A percentile compares a stretch with the other conserved stretches of the same genome.
These are phyloP conservation scores for Eurois occulta DNA, from an alignment of 2,888 invertebrate species.

Conservation along the genomic window DNA sequence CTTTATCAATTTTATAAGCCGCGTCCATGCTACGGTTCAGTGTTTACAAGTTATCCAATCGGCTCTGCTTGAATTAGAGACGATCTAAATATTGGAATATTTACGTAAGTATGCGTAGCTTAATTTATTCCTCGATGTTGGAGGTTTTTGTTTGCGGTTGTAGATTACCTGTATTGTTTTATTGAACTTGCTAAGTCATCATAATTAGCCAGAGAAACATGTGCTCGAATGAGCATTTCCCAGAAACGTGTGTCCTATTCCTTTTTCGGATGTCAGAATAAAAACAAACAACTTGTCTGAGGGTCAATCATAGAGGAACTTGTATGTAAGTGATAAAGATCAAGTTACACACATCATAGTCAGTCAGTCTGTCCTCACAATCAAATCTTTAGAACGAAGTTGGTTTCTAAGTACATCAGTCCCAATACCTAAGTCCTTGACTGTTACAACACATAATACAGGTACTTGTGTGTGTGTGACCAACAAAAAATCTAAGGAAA, in stretches of 20 bases:
- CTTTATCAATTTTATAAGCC: conserved; percentile 51
- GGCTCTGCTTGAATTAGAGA: not conserved
- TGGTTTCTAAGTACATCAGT: not conserved
- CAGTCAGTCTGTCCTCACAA: conserved; percentile 6
- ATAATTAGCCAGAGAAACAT: not conserved
- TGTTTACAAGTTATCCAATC: conserved; percentile 49
- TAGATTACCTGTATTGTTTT: not conserved
- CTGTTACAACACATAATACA: not conserved
- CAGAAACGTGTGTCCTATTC: not conserved
- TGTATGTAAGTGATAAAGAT: not conserved
- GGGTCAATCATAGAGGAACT: not conserved
- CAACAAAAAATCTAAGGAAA: conserved; percentile 30
- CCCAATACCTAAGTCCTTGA: conserved; percentile 27
- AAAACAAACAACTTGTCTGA: conserved; percentile 8
- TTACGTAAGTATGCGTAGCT: conserved; percentile 41
- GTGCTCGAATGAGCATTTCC: conserved; percentile 27
- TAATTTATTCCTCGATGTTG: not conserved
- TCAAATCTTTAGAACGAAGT: conserved; percentile 4
- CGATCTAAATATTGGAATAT: conserved; percentile 5
- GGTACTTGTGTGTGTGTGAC: not conserved
- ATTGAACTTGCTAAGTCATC: not conserved
- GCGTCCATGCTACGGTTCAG: conserved; percentile 33
- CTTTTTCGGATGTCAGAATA: not conserved
- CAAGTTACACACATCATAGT: conserved; percentile 4
- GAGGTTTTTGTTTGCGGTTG: not conserved